Evolutionary conservation across 2,888 invertebrate species (phyloP).

Genomic region (Amaurobius ferox): DNA sequence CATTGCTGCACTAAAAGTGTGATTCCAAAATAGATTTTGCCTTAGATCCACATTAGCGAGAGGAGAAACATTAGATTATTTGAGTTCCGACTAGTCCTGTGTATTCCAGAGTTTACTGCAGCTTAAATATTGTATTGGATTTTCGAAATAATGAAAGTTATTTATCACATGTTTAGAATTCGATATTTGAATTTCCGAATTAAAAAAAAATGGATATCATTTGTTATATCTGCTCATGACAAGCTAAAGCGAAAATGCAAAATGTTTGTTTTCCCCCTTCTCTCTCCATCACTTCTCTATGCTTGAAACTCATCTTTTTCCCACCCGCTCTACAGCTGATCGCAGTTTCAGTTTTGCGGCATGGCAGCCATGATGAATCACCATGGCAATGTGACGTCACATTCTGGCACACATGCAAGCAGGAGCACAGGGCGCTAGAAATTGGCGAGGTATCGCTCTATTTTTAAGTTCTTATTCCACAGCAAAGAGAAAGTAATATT

Average conservation of each 20-base stretch:
- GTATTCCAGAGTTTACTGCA: too few relatives aligned
- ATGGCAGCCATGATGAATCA: constrained; percentile 59
- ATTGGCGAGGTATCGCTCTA: background rate
- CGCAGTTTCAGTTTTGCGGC: constrained; percentile 30
- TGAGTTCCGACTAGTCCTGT: too few relatives aligned
- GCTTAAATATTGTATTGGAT: too few relatives aligned
- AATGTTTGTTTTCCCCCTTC: background rate
- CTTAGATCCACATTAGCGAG: too few relatives aligned
- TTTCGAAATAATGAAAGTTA: too few relatives aligned
- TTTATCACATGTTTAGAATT: too few relatives aligned
- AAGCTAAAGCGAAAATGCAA: background rate
- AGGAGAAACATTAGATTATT: too few relatives aligned
- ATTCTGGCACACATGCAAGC: constrained; percentile 27
- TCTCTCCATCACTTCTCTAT: background rate
- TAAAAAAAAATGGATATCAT: background rate
- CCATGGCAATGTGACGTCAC: constrained; percentile 63
- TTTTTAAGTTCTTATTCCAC: too few relatives aligned
- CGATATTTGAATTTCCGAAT: too few relatives aligned
- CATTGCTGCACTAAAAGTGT: too few relatives aligned
- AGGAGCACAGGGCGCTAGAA: background rate
- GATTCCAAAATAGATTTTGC: too few relatives aligned
- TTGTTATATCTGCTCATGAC: background rate
- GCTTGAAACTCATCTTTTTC: constrained; percentile 21
- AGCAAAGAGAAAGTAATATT: too few relatives aligned
- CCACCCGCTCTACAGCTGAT: constrained; percentile 46